Conservation (phyloP, 2,113 vertebrate species). For the Ptilorrhoa leucosticta region DNA sequence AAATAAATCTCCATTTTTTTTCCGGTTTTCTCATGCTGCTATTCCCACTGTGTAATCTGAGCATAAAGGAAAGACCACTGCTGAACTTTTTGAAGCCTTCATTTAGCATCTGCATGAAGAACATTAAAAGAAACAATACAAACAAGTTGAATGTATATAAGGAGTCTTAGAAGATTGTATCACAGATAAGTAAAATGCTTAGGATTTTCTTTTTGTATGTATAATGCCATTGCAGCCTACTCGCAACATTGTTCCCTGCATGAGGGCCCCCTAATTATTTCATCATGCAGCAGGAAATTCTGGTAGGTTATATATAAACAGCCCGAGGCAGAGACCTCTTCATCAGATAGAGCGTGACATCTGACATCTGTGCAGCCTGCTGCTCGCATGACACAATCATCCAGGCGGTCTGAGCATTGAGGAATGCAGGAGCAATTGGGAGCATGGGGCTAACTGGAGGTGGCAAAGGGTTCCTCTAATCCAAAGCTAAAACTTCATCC, state of each 20-base stretch:
- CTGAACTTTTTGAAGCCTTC: conserved; percentile 44
- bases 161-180: conserved; percentile 61
- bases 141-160: conserved; percentile 50
- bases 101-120: conserved; percentile 28
- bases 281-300: conserved; percentile 90
- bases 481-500: neutral
- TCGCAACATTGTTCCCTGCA: conserved; percentile 68
- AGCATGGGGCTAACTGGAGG: neutral
- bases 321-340: conserved; percentile 78
- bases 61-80: conserved; percentile 16
- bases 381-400: conserved; percentile 60
- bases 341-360: conserved; percentile 83
- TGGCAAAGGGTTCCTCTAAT: conserved; percentile 58
- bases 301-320: conserved; percentile 88
- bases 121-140: conserved; percentile 58
- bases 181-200: conserved; percentile 69
- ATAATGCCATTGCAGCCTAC: conserved; percentile 71
- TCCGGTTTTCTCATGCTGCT: conserved; percentile 48
- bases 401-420: conserved; percentile 27
- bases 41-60: conserved; percentile 20
- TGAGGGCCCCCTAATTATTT: conserved; percentile 87
- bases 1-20: conserved; percentile 23
- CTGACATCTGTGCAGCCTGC: conserved; percentile 80
- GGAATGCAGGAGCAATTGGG: conserved; percentile 24
- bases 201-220: conserved; percentile 65